These are phyloP conservation scores for Potorous gilbertii DNA, from an alignment of 2,797 vertebrate species.

Conservation along the genomic window DNA sequence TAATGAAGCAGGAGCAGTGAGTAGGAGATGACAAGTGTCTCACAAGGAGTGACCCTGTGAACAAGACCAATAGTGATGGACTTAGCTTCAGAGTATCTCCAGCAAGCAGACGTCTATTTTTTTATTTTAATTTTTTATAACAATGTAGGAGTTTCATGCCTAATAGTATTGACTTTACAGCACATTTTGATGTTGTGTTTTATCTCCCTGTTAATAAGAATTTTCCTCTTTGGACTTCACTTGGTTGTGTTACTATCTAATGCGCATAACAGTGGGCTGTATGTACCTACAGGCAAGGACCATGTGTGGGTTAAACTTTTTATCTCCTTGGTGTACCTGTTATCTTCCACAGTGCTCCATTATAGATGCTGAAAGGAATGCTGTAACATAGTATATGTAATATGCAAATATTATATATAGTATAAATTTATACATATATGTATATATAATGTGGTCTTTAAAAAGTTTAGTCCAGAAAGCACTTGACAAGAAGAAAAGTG, in stretches of 20 bases:
- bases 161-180: background rate
- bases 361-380: background rate
- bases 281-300: background rate
- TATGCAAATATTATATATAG: background rate
- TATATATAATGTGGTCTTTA: background rate
- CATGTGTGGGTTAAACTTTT: background rate
- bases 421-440: background rate
- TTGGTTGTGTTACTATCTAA: background rate
- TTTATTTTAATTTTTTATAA: background rate
- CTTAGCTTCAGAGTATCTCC: background rate
- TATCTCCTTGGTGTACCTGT: background rate
- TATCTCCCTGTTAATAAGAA: background rate
- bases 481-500: background rate
- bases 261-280: background rate
- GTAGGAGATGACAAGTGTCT: conserved; percentile 1
- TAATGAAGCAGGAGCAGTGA: background rate
- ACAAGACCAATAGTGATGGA: background rate
- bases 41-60: background rate
- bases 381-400: background rate
- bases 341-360: background rate
- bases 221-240: background rate
- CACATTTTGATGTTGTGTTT: background rate
- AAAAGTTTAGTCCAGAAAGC: background rate
- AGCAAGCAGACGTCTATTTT: background rate
- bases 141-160: background rate